These are phyloP conservation scores for Malacosoma neustria DNA, from an alignment of 2,888 invertebrate species.

Conservation along the genomic window DNA sequence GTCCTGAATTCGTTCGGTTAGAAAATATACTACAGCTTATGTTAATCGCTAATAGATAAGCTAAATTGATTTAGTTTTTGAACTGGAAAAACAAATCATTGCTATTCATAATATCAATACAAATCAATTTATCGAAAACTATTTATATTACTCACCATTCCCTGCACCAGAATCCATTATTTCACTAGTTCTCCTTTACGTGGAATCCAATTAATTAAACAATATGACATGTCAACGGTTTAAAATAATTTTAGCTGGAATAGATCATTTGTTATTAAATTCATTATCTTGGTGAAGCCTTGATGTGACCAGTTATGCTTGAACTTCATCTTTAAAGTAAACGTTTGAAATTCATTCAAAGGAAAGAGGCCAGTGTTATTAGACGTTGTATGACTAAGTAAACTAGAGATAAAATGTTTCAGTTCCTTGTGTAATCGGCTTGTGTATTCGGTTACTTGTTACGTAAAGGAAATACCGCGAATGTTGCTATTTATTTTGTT, in stretches of 20 bases:
- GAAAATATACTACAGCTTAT: too few species aligned
- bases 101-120: too few species aligned
- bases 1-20: too few species aligned
- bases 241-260: constrained; percentile 2
- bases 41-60: too few species aligned
- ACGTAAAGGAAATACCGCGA: too few species aligned
- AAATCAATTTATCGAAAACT: too few species aligned
- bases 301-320: background rate
- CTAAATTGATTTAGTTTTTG: too few species aligned
- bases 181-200: background rate
- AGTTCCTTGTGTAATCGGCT: background rate
- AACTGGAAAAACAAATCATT: too few species aligned
- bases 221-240: background rate
- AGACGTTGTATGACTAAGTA: background rate
- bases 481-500: too few species aligned
- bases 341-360: too few species aligned
- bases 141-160: background rate
- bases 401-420: background rate
- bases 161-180: background rate
- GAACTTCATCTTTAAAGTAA: constrained; percentile 2
- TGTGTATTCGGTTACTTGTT: background rate
- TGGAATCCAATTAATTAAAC: background rate
- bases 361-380: background rate
- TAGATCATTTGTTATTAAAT: background rate
- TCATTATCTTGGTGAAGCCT: constrained; percentile 4